Conservation (phyloP, 2,797 vertebrate genomes). For the Tiaroga cobitis region DNA sequence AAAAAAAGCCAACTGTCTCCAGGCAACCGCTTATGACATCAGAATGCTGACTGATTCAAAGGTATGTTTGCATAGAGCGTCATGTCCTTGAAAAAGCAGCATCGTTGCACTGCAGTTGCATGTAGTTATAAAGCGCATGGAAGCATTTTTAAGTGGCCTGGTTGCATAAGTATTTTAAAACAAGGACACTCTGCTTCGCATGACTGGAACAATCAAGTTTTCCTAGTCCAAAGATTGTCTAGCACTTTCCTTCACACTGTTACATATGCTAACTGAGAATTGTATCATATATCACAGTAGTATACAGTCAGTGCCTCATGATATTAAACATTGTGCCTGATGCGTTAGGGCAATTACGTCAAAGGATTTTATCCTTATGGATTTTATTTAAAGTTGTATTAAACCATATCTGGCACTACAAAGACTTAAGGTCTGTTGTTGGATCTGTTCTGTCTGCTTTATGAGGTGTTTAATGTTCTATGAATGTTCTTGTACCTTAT, state of each 20-base stretch:
- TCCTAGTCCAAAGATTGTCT: constrained; percentile 8
- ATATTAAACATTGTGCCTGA: constrained; percentile 18
- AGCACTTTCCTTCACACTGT: constrained; percentile 24
- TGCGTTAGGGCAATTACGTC: constrained; percentile 39
- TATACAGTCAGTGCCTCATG: constrained; percentile 28
- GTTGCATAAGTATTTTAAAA: constrained; percentile 27
- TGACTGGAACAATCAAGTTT: constrained; percentile 18
- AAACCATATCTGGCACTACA: constrained; percentile 61
- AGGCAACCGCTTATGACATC: constrained; percentile 4
- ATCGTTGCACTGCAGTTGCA: not conserved
- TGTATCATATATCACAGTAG: constrained; percentile 26
- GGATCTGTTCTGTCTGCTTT: constrained; percentile 65
- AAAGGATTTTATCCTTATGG: constrained; percentile 59
- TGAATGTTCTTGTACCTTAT: constrained; percentile 54
- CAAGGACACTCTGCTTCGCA: not conserved
- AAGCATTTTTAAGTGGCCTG: not conserved
- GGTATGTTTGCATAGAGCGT: not conserved
- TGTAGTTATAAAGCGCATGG: not conserved
- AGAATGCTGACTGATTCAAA: constrained; percentile 20
- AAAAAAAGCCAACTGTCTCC: not conserved
- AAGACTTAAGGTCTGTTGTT: constrained; percentile 60
- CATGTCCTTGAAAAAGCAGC: constrained; percentile 1
- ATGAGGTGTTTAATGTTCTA: constrained; percentile 67
- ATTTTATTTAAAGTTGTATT: constrained; percentile 59
- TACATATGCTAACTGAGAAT: constrained; percentile 61